These are phyloP conservation scores for Caracal caracal DNA, from an alignment of 2,113 vertebrate genomes.

Conservation along the genomic window DNA sequence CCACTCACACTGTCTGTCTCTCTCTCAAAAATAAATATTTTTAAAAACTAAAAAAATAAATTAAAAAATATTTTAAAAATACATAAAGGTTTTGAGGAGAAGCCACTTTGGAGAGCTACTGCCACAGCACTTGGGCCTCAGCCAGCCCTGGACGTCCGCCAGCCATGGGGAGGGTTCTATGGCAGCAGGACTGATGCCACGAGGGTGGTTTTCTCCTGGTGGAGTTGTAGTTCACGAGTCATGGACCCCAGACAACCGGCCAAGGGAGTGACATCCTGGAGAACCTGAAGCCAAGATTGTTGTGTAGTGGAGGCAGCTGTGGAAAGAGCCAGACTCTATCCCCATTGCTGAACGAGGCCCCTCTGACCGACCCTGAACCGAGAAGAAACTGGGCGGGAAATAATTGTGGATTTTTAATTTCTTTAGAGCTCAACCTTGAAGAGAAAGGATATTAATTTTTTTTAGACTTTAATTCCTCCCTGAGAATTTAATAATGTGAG, in stretches of 20 bases:
- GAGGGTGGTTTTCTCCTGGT: not conserved
- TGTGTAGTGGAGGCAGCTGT: not conserved
- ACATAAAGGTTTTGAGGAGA: not conserved
- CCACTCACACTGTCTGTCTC: too few species aligned
- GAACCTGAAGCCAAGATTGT: not conserved
- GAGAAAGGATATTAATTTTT: not conserved
- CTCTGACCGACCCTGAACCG: not conserved
- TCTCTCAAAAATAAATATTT: too few species aligned
- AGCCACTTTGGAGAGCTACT: not conserved
- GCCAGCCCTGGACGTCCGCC: not conserved
- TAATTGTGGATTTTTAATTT: not conserved
- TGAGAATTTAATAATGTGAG: constrained; percentile 65
- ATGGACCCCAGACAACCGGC: not conserved
- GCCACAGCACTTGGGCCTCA: rapidly evolving
- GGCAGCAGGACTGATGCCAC: too few species aligned
- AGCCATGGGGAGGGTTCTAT: not conserved
- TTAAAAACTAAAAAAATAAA: too few species aligned
- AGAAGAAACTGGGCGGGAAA: not conserved
- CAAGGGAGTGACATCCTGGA: not conserved
- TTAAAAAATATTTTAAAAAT: too few species aligned
- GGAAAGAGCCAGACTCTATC: not conserved
- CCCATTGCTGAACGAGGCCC: not conserved
- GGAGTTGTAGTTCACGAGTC: not conserved
- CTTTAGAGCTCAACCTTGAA: not conserved
- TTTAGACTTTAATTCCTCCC: constrained; percentile 39